Evolutionary conservation across 2,888 invertebrate genomes (phyloP), one percentile per base, ranked within the genome.

Genomic region (Melanostoma mellinum): DNA sequence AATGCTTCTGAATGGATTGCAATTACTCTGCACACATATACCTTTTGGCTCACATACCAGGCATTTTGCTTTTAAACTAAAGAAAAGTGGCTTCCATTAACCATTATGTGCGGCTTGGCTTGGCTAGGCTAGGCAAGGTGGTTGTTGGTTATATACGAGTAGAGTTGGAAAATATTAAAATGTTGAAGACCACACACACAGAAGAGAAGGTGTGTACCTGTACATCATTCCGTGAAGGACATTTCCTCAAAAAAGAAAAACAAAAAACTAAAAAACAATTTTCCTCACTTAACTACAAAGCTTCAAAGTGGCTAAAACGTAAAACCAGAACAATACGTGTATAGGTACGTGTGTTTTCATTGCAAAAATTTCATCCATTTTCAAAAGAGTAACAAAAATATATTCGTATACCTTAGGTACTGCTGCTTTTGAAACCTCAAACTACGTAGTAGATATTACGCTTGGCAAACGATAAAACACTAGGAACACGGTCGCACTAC

Each of bases 211-310:
- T 46, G 8, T 5, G 8, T 46, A 33, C 73, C 4, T 5, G 8
- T 46, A 33, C 73, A 30, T 68, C 68, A 60, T 67, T 60, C 36
- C 67, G 32, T 61, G 69, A 80, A 80, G 80, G 80, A 75, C 68
- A 58, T 75, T 75, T 80, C 69, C 56, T 69, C 75, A 55, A 75
- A 80, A 52, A n/a, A n/a, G n/a, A n/a, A n/a, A n/a, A n/a, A n/a
- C n/a, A n/a, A n/a, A n/a, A 20, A 20, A 20, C 20, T 20, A 20
- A 20, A 20, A 20, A 20, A 74, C 69, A 75, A 75, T 75, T 55
- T 74, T 44, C 53, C 69, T 63, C 36, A 38, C 10, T 35, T 44
- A 20, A 20, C 20, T 1, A 50, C 67, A 74, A 74, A 79, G 48
- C 73, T 30, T 67, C 75, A 75, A 75, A 75, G 80, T 80, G 68